A percentile compares a stretch with the other conserved stretches of the same genome.
Evolutionary conservation across 2,888 invertebrate genomes (phyloP).

Genomic region (Aleiodes alternator): DNA sequence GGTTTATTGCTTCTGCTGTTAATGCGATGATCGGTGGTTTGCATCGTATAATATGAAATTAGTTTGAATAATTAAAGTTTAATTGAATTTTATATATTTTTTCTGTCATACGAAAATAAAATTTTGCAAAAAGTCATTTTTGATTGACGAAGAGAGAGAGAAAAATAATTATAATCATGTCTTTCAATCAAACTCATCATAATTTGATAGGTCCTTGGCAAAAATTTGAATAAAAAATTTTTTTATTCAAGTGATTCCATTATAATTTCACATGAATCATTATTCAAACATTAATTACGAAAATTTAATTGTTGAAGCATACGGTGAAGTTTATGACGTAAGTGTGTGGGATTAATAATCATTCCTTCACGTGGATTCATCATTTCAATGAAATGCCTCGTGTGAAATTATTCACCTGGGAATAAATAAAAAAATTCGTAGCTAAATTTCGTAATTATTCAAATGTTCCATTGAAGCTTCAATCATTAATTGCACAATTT

Average conservation of each 20-base stretch:
- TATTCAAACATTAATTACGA: constrained; percentile 26
- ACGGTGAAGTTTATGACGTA: neutral
- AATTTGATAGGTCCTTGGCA: too few species aligned
- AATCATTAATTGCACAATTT: neutral
- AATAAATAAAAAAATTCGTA: neutral
- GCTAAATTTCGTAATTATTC: neutral
- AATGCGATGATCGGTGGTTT: neutral
- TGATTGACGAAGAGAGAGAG: too few species aligned
- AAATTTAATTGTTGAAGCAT: constrained; percentile 22
- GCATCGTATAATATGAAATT: too few species aligned
- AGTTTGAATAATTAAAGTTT: too few species aligned
- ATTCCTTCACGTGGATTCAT: constrained; percentile 19
- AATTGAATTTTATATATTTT: neutral
- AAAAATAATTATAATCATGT: too few species aligned
- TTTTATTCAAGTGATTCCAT: neutral
- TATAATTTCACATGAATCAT: constrained; percentile 2
- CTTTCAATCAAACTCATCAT: too few species aligned
- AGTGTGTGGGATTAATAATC: constrained; percentile 1
- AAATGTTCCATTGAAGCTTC: neutral
- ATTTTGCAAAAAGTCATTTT: too few species aligned
- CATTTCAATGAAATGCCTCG: constrained; percentile 19
- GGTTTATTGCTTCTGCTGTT: constrained; percentile 45
- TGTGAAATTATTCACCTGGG: constrained; percentile 8
- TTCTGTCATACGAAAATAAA: too few species aligned
- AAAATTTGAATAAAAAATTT: too few species aligned